These are phyloP conservation scores for Rhizomys pruinosus DNA, from an alignment of 2,113 vertebrate genomes.

Conservation along the genomic window DNA sequence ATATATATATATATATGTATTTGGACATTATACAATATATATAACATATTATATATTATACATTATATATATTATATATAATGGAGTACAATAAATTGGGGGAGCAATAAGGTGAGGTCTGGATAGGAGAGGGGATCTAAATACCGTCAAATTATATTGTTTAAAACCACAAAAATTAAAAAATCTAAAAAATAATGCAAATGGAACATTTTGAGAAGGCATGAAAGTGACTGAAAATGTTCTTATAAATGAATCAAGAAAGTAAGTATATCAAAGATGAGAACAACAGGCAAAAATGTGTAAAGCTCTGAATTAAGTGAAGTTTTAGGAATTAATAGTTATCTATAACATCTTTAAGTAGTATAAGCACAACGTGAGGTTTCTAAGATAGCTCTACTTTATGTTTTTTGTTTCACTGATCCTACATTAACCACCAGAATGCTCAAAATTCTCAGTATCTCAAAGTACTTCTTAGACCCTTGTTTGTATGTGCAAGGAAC, in stretches of 20 bases:
- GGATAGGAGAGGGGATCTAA: too few relatives aligned
- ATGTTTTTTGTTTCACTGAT: slow-evolving; percentile 41
- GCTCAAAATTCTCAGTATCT: slow-evolving; percentile 46
- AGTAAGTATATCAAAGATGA: slow-evolving; percentile 49
- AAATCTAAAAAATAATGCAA: too few relatives aligned
- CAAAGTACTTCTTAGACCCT: slow-evolving; percentile 15
- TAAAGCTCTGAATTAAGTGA: slow-evolving; percentile 53
- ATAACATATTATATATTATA: too few relatives aligned
- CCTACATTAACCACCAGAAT: slow-evolving; percentile 18
- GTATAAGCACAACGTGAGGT: slow-evolving; percentile 12
- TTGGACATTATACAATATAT: too few relatives aligned
- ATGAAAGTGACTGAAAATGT: slow-evolving; percentile 50
- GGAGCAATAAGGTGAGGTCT: too few relatives aligned
- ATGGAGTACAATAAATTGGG: too few relatives aligned
- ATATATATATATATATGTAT: too few relatives aligned
- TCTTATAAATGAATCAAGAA: slow-evolving; percentile 39
- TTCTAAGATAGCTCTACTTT: slow-evolving; percentile 38
- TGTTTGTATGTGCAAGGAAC: not conserved
- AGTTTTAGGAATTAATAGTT: slow-evolving; percentile 50
- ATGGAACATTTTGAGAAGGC: slow-evolving; percentile 33
- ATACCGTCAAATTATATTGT: too few relatives aligned
- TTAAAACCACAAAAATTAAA: too few relatives aligned
- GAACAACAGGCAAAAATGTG: slow-evolving; percentile 52
- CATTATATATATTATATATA: too few relatives aligned
- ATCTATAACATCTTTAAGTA: slow-evolving; percentile 7